Base-by-base conservation (phyloP, 2,888 invertebrate species). In the Sphaerophoria rueppellii region DNA sequence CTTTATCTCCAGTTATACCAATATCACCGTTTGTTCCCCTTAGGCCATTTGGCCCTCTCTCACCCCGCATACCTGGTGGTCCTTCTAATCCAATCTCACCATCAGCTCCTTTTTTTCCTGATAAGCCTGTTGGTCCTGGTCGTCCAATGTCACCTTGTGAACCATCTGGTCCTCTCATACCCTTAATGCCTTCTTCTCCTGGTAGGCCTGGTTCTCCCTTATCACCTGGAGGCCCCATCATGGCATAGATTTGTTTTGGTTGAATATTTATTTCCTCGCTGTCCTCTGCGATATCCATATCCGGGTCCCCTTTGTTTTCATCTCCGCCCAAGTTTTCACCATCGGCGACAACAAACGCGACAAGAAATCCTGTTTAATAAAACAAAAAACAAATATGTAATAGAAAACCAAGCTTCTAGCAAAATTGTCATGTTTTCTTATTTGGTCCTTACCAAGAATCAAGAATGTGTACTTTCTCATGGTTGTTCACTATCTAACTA, bases 401-500 rank as follows among this genome's bases (percentile, higher is more conserved):
- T 46, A 46, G 9, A 1, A 16, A 6, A 60, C n/a, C 35, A 35
- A 50, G 50, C 5, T 2, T 4, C 14, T 37, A 11, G 9, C 0
- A 5, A 40, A 58, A 35, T 48, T 48, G n/a, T 4, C 2, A 4
- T n/a, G 3, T 34, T 7, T 55, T 35, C 12, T 1, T 16, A 6
- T 14, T 3, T 6, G 24, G 58, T 43, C 52, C 69, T 78, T 74
- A 82, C 82, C 78, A 37, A 78, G 24, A 70, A 78, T 32, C 37
- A 74, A 5, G n/a, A 70, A 78, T 55, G 58, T 70, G 73, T 74
- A 74, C 7, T 57, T 70, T 70, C 69, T 73, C 82, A 82, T 82
- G 78, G 12, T 73, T 78, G 11, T 48, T n/a, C n/a, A 37, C 50
- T 63, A 52, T 82, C 74, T 78, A 70, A 73, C 50, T 52, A 5